Evolutionary conservation across 1,140 invertebrate genomes (phyloP).

Genomic region (Triops cancriformis): DNA sequence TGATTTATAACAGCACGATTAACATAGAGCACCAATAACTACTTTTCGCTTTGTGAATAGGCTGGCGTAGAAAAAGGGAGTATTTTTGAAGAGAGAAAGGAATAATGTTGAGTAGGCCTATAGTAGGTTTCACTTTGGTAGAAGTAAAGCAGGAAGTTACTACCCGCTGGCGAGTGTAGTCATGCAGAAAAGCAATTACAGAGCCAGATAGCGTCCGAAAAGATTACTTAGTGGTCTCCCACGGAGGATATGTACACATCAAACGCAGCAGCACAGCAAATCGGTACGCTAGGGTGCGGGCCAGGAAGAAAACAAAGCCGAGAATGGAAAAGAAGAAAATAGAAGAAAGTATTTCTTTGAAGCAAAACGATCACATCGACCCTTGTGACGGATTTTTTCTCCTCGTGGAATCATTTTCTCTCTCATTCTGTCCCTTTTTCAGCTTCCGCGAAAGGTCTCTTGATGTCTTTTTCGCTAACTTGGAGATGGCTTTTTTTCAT

Average conservation of each 20-base stretch:
- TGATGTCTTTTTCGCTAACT: too few relatives aligned
- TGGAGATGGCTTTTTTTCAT: neutral
- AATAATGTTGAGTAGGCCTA: neutral
- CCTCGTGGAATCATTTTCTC: neutral
- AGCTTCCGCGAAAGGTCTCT: too few relatives aligned
- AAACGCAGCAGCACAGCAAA: neutral
- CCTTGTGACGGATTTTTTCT: neutral
- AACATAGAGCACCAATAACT: neutral
- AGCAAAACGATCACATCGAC: neutral
- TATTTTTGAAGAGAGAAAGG: neutral
- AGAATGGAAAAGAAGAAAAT: neutral
- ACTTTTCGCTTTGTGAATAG: neutral
- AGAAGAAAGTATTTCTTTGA: too few relatives aligned
- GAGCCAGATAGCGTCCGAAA: constrained; percentile 12
- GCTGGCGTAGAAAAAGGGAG: neutral
- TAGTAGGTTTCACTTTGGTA: neutral
- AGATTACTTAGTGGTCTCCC: constrained; percentile 13
- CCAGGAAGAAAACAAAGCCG: neutral
- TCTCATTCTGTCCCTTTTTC: neutral
- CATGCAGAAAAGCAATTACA: neutral
- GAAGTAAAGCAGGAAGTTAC: neutral
- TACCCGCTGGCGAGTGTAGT: neutral
- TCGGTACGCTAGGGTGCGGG: neutral
- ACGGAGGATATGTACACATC: neutral
- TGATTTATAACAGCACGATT: too few relatives aligned